Percentiles rank a stretch among this genome's conserved stretches.
phyloP scores from a whole-genome alignment of 2,888 invertebrate species.

The Saturnia japonica region DNA sequence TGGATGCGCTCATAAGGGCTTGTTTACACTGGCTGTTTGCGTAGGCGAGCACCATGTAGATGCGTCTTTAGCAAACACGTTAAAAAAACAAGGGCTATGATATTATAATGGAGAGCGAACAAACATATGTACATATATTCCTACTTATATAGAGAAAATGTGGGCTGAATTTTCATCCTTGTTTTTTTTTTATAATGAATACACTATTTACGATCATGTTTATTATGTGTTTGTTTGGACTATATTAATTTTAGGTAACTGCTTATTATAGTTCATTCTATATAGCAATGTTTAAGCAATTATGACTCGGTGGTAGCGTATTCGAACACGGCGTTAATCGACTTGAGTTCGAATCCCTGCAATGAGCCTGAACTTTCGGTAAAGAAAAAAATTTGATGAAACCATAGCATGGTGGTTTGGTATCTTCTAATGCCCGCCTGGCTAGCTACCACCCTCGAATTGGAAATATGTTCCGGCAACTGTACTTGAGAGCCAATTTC shows the following conservation, averaged over 20 bases:
- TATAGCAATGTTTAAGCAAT: too few species aligned
- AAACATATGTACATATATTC: conserved; percentile 31
- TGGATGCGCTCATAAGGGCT: conserved; percentile 70
- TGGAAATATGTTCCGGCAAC: too few species aligned
- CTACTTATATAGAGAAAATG: conserved; percentile 51
- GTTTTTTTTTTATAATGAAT: conserved; percentile 59
- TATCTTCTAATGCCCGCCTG: too few species aligned
- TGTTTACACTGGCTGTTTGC: conserved; percentile 76
- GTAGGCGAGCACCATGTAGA: conserved; percentile 74
- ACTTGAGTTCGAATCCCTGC: too few species aligned
- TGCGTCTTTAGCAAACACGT: conserved; percentile 78
- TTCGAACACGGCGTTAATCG: too few species aligned
- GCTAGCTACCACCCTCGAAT: too few species aligned
- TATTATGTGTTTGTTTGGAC: conserved; percentile 34
- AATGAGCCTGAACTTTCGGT: too few species aligned
- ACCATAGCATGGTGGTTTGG: too few species aligned
- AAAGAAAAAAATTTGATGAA: too few species aligned
- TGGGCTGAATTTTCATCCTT: conserved; percentile 47
- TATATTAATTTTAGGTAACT: conserved; percentile 38
- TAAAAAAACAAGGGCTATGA: conserved; percentile 77
- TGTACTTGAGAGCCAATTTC: too few species aligned
- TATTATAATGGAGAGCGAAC: conserved; percentile 22
- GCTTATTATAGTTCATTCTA: conserved; percentile 24
- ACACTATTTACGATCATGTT: conserved; percentile 50
- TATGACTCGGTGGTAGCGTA: too few species aligned